Base-by-base conservation (phyloP, 2,113 vertebrate species). In the Notechis scutatus region DNA sequence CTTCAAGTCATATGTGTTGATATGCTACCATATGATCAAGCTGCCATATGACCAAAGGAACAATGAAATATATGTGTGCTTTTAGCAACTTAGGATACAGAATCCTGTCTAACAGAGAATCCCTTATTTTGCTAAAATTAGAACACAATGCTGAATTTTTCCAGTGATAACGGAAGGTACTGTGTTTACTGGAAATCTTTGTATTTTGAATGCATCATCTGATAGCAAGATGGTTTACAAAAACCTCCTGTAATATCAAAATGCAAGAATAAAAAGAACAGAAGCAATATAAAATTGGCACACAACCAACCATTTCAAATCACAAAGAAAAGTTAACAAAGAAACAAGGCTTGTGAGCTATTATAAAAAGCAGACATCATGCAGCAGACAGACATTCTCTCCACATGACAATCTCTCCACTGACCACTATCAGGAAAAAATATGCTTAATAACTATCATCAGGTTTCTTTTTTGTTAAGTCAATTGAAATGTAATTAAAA, bases 401-500 rank as follows among this genome's bases (percentile, higher is more conserved):
- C 47, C 93, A 89, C 93, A 55, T 42, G 42, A 42, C 54, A 90
- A 90, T 64, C 90, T 61, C 55, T 59, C 85, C 61, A 93, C 24
- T 92, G 91, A 92, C 90, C 89, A 92, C 45, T 26, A 3, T 91
- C 93, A 95, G 61, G 88, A 93, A 54, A 94, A 95, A 93, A 89
- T 90, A 18, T 42, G 92, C 94, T 93, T 93, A 94, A 92, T 91
- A 90, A 96, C 88, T 93, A 93, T 94, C 93, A 95, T 93, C 95
- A 93, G 52, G 23, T 93, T 94, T 93, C 69, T 92, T 91, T 93
- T 94, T 90, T 88, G 34, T 29, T 18, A 93, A 61, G 90, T 95
- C 88, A 96, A 96, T 93, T 95, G 89, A 95, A 95, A 95, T 95
- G 95, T 95, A 97, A 96, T 95, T 96, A 95, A 94, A 96, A 94